Evolutionary conservation across 2,797 vertebrate genomes (phyloP), one percentile per base, ranked within the genome.

Genomic region (Odontamblyopus rebecca): DNA sequence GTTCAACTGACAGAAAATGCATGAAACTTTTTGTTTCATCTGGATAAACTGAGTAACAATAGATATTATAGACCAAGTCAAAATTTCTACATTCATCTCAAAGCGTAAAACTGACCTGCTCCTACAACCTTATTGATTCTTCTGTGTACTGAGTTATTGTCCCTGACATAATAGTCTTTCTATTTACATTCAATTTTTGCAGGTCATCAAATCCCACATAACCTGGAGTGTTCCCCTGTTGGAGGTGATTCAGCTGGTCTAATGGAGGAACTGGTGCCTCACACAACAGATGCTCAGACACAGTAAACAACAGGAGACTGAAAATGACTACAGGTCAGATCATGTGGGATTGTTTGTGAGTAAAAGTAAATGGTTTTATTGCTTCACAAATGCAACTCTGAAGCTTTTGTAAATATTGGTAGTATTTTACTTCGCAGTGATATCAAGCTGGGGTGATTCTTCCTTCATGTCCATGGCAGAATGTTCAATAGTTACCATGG

Each of bases 171-270:
- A 38, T 2, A 87, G 89, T 88, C 79, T 38, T 9, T 5, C 48
- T 63, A 75, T 79, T 84, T 86, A 78, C 76, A 85, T 74, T 82
- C 81, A 84, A 77, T 56, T 71, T 77, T 86, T 73, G 69, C 38
- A 67, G 84, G 74, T 76, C 80, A 83, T 82, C 67, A 75, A 68
- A 35, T 60, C 82, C 73, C 72, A 63, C 80, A 72, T 79, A 70
- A 74, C 73, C 74, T 60, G 3, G 2, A 53, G 69, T 38, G 67
- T 76, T 79, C 70, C 77, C 81, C 76, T 60, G 64, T 56, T 77
- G 65, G 65, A 77, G 76, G 69, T 69, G 69, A 71, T 62, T 70
- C 78, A 83, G 70, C 77, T 78, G 77, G 77, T 41, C 70, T 35
- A 35, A 71, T 73, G 63, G 69, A 77, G 70, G 72, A 41, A 73